Conservation (phyloP, 2,113 vertebrate genomes). For the Nothocercus julius region DNA sequence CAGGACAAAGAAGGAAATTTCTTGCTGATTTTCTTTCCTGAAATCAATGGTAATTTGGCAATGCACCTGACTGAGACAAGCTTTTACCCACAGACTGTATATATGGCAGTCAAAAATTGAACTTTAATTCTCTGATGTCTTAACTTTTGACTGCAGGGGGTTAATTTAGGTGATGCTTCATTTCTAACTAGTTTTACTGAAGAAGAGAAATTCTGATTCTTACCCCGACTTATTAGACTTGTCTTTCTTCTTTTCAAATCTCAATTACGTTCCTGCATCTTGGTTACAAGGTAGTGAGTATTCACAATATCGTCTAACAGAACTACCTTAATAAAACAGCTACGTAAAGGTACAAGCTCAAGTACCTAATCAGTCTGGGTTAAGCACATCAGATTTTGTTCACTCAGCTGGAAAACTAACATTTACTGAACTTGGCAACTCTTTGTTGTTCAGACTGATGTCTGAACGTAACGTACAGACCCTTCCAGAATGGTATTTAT, state of each 20-base stretch:
- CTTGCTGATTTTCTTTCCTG: not conserved
- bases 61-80: not conserved
- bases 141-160: not conserved
- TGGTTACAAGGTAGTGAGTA: not conserved
- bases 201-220: not conserved
- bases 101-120: not conserved
- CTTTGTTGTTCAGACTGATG: not conserved
- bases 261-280: not conserved
- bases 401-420: slow-evolving; percentile 57
- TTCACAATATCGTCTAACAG: slow-evolving; percentile 22
- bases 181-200: not conserved
- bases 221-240: not conserved
- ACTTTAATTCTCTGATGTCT: not conserved
- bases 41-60: not conserved
- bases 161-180: not conserved
- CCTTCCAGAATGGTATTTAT: slow-evolving; percentile 8
- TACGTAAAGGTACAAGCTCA: slow-evolving; percentile 21
- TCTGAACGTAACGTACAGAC: slow-evolving; percentile 29
- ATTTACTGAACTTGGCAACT: slow-evolving; percentile 45
- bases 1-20: not conserved
- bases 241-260: not conserved
- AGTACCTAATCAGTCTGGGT: slow-evolving; percentile 41
- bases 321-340: slow-evolving; percentile 8
- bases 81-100: not conserved
- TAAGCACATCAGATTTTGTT: slow-evolving; percentile 47